phyloP scores from a whole-genome alignment of 2,797 vertebrate genomes.

The Tangara arthus region DNA sequence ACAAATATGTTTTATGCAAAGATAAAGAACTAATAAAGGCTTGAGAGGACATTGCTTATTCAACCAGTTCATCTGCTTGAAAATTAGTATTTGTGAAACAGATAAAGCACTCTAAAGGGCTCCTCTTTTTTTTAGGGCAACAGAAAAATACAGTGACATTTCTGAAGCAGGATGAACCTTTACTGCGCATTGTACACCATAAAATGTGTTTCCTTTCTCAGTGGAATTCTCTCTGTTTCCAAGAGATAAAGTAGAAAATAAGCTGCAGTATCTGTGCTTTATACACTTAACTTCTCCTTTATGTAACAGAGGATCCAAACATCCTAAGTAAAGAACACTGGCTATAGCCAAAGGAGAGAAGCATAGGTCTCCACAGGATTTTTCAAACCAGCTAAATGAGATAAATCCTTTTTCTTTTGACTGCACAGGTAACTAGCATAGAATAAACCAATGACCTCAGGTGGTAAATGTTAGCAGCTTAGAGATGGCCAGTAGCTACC shows the following conservation, averaged over 20 bases:
- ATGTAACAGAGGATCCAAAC: neutral
- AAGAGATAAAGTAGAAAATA: neutral
- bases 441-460: neutral
- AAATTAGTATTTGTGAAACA: neutral
- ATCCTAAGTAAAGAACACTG: neutral
- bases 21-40: neutral
- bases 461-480: neutral
- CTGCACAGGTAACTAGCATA: neutral
- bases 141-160: neutral
- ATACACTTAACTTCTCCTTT: neutral
- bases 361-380: neutral
- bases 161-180: neutral
- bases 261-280: neutral
- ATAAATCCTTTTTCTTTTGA: neutral
- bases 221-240: neutral
- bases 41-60: neutral
- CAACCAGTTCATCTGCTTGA: neutral
- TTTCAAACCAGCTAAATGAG: neutral
- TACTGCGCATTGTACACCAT: neutral
- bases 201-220: neutral
- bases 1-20: neutral
- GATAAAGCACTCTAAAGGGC: neutral
- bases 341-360: neutral
- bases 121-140: neutral
- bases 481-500: neutral